These are phyloP conservation scores for Fulica atra DNA, from an alignment of 2,113 vertebrate genomes.

Conservation along the genomic window DNA sequence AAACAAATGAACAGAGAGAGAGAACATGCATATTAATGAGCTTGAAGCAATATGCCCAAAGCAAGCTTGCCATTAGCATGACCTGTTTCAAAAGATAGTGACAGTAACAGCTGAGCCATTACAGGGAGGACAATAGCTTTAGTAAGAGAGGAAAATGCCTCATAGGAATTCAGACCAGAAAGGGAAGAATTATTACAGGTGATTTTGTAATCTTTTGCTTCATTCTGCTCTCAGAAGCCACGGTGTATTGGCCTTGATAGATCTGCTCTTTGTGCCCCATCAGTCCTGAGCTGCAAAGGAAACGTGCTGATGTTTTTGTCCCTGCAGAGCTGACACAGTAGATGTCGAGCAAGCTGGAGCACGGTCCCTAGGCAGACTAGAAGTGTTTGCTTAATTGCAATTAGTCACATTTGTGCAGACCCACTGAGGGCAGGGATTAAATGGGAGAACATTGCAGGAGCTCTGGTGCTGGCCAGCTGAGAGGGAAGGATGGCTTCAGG, in stretches of 20 bases:
- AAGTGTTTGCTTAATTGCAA: background rate
- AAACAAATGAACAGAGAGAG: conserved; percentile 27
- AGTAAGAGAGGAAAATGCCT: background rate
- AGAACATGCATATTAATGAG: conserved; percentile 55
- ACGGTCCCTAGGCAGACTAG: background rate
- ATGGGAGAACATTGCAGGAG: background rate
- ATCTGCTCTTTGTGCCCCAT: background rate
- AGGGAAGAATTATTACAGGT: conserved; percentile 35
- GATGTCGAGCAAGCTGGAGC: background rate
- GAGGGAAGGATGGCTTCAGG: background rate
- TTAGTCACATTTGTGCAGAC: background rate
- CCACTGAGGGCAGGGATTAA: background rate
- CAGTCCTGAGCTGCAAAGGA: background rate
- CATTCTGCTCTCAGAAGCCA: background rate
- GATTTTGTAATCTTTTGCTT: background rate
- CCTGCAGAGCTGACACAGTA: background rate
- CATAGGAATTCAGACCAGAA: conserved; percentile 55
- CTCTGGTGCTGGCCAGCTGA: background rate
- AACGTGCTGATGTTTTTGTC: background rate
- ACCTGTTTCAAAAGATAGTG: conserved; percentile 43
- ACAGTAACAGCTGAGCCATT: conserved; percentile 40
- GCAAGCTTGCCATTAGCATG: conserved; percentile 52
- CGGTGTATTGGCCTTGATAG: background rate
- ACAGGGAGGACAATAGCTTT: background rate
- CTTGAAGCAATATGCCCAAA: conserved; percentile 1